Evolutionary conservation across 2,888 invertebrate genomes (phyloP), one percentile per base, ranked within the genome.

Genomic region (Phyllotreta cruciferae): DNA sequence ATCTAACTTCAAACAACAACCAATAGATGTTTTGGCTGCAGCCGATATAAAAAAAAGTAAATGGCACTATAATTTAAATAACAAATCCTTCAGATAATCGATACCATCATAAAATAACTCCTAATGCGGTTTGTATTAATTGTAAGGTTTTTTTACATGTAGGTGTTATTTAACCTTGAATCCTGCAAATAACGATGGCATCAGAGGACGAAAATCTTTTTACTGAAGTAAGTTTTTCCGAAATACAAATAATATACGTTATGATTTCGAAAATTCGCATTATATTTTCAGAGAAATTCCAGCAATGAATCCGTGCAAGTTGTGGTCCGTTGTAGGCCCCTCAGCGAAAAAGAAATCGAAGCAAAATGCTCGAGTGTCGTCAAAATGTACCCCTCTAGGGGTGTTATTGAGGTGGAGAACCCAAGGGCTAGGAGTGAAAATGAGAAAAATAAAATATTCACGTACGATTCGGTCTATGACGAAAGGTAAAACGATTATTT

Each of bases 381-480:
- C 58, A 89, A 90, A 70, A 92, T 96, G 73, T 89, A 89, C 82
- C 88, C 93, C 34, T 89, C 91, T 73, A 87, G 93, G 70, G 98
- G 98, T 37, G 91, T 92, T 1, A 91, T 99, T 66, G 95, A 96
- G 81, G 90, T 99, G 58, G 87, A 87, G 75, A 94, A 95, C 83
- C 93, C 93, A 41, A 91, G 91, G 69, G 87, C 88, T 41, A 85
- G 85, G 56, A 85, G 85, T 53, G 81, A 81, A 14, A 84, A 86
- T 75, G 92, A 91, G 56, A 88, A 89, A 76, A 93, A 93, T 71
- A 98, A 98, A 82, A 88, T 92, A 70, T 99, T 98, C 83, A 97
- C 98, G 0, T 99, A 97, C 84, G 99, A 99, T 83, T 93, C 96
- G 37, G 97, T 98, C 5, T 99, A 98, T 84, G 97, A 97, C 83